Base-by-base conservation (phyloP, 2,888 invertebrate species). In the Pelosia muscerda region DNA sequence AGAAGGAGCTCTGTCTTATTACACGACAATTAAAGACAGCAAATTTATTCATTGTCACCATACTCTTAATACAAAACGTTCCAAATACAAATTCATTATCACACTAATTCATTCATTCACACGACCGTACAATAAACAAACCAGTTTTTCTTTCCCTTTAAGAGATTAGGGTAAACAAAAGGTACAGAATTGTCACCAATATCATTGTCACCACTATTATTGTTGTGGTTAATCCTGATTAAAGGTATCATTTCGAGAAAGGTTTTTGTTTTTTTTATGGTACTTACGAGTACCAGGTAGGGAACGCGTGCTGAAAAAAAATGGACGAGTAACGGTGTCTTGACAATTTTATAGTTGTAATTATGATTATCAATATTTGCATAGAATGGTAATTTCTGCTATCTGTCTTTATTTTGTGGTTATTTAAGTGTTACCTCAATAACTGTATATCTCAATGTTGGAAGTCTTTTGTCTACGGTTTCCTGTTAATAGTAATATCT, bases 231-330 rank as follows among this genome's bases (percentile, higher is more conserved):
- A 67, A 77, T 71, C 75, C 74, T 71, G 72, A 74, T 79, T 79
- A 77, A 75, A 67, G 66, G 66, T 68, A 65, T 75, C 63, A 66
- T 71, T 77, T 69, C 66, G 6, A 58, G 19, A 66, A 76, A 72
- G 57, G 49, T 9, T n/a, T 42, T n/a, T 49, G 49, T 67, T 70
- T 42, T 69, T 70, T 62, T 62, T 67, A 70, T 72, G 58, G 57
- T 28, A 69, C 56, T 71, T 68, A 1, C 66, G 28, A 71, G 72
- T 64, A 67, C 59, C 78, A 73, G 79, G 76, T 68, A 77, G 60
- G 55, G 78, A 65, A 67, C 80, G 28, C 79, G 80, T 79, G 79
- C 79, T 79, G 78, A 34, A 78, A 42, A 31, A 25, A 34, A 49
- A 49, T n/a, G 34, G 25, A 13, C 15, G 15, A 42, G 15, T 42